Evolutionary conservation across 1,140 invertebrate species (phyloP), one percentile per base, ranked within the genome.

Genomic region (Camponotus vicinus): DNA sequence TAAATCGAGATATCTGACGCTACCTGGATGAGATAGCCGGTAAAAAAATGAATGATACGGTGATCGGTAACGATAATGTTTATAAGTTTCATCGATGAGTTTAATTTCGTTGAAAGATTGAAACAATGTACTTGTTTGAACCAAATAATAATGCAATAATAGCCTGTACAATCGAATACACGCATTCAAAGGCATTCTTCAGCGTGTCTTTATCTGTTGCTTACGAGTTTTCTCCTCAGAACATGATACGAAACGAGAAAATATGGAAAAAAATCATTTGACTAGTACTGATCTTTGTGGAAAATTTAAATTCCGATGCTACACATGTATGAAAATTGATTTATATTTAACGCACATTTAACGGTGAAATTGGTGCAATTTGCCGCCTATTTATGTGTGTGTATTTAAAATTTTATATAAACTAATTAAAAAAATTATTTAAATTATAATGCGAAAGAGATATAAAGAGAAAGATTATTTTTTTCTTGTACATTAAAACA

Each of bases 41-140:
- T 9, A n/a, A 9, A 80, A 79, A 80, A 80, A 69, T 67, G 15
- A 32, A 40, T 57, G 64, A 80, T 80, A 57, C 63, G 15, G 57
- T 1, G n/a, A 80, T 34, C 55, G n/a, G n/a, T 55, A 55, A 69
- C 32, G 64, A 69, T 52, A 55, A 18, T 13, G 2, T 57, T 80
- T 6, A 18, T 18, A 69, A 0, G 40, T 66, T 52, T 37, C 76
- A 13, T 71, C 77, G 49, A 34, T 8, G 13, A 15, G 40, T 73
- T 79, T 71, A 57, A 71, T 52, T 55, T 27, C 34, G 15, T 85
- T 37, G 42, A 45, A 57, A 55, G 49, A 57, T 32, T 21, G 34
- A 18, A 63, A 85, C 73, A 88, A 76, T 52, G n/a, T 34, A 67
- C 18, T 88, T 85, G 13, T 40, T 49, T 21, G 21, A 80, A 1